Evolutionary conservation across 2,888 invertebrate genomes (phyloP).

Genomic region (Protodeltote pygarga): DNA sequence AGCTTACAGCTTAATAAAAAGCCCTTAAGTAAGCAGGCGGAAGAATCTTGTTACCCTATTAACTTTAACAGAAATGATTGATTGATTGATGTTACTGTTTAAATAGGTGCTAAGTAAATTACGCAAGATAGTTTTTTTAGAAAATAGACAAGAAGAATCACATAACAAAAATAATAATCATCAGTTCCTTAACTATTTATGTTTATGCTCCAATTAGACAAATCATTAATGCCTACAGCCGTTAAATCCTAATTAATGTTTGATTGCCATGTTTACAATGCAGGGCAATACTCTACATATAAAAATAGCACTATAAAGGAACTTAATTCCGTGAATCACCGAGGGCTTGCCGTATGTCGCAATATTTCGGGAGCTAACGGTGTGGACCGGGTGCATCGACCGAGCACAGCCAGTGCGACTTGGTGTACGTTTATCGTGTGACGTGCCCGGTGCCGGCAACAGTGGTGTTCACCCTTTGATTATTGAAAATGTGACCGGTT

Average conservation of each 20-base stretch:
- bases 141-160: no score
- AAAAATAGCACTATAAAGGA: slow-evolving; percentile 49
- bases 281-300: slow-evolving; percentile 61
- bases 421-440: slow-evolving; percentile 63
- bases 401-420: slow-evolving; percentile 67
- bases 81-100: no score
- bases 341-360: slow-evolving; percentile 67
- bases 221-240: slow-evolving; percentile 1
- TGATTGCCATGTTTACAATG: slow-evolving; percentile 31
- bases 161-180: no score
- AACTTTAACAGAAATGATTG: no score
- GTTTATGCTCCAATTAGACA: neutral
- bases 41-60: no score
- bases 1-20: no score
- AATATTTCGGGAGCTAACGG: slow-evolving; percentile 85
- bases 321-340: slow-evolving; percentile 46
- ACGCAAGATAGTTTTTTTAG: no score
- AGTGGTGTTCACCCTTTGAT: slow-evolving; percentile 42
- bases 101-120: no score
- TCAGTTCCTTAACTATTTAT: neutral
- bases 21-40: no score
- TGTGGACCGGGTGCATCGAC: slow-evolving; percentile 72
- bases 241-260: slow-evolving; percentile 5
- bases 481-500: slow-evolving; percentile 54
- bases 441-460: slow-evolving; percentile 66